Percentiles rank a stretch among this genome's conserved stretches.
These are phyloP conservation scores for Papilio protenor DNA, from an alignment of 2,888 invertebrate genomes.

Conservation along the genomic window DNA sequence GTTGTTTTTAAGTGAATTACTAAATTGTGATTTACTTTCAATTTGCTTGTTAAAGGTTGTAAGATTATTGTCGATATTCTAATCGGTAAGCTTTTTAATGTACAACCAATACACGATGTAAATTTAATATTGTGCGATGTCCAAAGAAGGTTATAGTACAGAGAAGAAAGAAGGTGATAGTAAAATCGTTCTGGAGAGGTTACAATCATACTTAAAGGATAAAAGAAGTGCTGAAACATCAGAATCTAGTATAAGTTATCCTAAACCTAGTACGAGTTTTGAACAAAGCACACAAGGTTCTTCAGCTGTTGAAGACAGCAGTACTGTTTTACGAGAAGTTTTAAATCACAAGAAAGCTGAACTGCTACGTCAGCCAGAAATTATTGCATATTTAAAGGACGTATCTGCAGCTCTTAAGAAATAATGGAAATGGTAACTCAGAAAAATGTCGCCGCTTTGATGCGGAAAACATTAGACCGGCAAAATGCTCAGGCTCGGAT, in stretches of 20 bases:
- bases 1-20: constrained; percentile 46
- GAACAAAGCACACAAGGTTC: constrained; percentile 59
- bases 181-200: constrained; percentile 79
- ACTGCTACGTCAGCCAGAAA: constrained; percentile 77
- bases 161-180: constrained; percentile 80
- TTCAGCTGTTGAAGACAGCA: constrained; percentile 68
- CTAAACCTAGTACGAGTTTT: constrained; percentile 74
- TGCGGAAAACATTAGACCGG: constrained; percentile 75
- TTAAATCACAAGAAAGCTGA: constrained; percentile 79
- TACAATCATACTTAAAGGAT: constrained; percentile 79
- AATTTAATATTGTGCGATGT: constrained; percentile 65
- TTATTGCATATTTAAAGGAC: constrained; percentile 72
- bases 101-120: constrained; percentile 52
- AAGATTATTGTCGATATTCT: constrained; percentile 10
- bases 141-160: constrained; percentile 80
- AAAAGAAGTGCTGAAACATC: constrained; percentile 70
- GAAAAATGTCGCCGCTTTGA: constrained; percentile 74
- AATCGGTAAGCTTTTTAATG: constrained; percentile 16
- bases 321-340: constrained; percentile 75
- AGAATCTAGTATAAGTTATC: constrained; percentile 64
- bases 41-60: constrained; percentile 23
- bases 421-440: constrained; percentile 75
- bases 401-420: constrained; percentile 75
- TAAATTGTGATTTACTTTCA: constrained; percentile 43
- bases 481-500: constrained; percentile 70